A percentile compares a stretch with the other conserved stretches of the same genome.
These are phyloP conservation scores for Sericinus montela DNA, from an alignment of 2,888 invertebrate genomes.

Conservation along the genomic window DNA sequence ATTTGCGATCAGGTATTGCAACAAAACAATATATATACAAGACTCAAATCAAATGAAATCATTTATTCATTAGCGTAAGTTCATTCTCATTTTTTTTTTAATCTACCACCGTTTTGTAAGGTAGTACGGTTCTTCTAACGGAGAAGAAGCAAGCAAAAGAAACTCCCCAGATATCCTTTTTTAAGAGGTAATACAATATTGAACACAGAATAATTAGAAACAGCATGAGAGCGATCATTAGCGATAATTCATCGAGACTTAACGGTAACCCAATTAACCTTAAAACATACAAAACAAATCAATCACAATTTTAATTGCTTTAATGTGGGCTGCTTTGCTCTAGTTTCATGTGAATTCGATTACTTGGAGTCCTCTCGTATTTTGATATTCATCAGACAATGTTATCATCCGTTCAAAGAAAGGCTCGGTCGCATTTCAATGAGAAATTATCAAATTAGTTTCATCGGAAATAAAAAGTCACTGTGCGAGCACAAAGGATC, in stretches of 20 bases:
- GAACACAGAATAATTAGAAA: no score
- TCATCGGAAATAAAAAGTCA: constrained; percentile 56
- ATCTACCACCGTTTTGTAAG: no score
- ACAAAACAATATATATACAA: no score
- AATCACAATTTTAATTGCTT: constrained; percentile 19
- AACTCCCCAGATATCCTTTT: no score
- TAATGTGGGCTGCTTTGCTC: constrained; percentile 3
- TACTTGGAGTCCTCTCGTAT: constrained; percentile 17
- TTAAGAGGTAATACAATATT: no score
- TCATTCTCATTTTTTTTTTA: no score
- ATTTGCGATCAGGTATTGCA: no score
- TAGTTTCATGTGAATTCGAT: constrained; percentile 9
- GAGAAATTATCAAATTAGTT: constrained; percentile 76
- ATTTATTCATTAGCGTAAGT: no score
- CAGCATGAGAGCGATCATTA: no score
- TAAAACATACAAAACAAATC: constrained; percentile 3
- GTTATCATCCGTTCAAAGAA: constrained; percentile 37
- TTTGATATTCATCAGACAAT: constrained; percentile 27
- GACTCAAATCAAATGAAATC: no score
- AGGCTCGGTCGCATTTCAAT: constrained; percentile 46
- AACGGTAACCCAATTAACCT: not conserved
- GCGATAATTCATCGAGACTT: not conserved
- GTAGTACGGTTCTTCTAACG: no score
- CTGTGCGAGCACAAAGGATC: constrained; percentile 58
- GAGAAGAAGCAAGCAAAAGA: no score